Evolutionary conservation across 2,113 vertebrate genomes (phyloP), one percentile per base, ranked within the genome.

Genomic region (Microcebus jonahi): DNA sequence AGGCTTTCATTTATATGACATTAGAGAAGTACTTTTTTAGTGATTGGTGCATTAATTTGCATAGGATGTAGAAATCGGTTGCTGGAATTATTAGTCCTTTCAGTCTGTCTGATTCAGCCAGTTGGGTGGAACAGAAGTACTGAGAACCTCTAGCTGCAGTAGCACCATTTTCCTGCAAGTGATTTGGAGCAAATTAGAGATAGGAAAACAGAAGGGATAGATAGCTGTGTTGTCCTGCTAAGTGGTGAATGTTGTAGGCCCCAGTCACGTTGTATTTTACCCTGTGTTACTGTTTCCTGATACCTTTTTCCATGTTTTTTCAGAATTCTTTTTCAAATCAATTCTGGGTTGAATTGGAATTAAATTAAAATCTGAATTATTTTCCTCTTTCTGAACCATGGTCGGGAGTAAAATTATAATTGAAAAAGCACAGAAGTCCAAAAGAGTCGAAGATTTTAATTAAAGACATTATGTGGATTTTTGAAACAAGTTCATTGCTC

Each of bases 41-140:
- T 48, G 73, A 85, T 45, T 98, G 98, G 96, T 96, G 98, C 98
- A 97, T 97, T 94, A 57, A 97, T 98, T 98, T 98, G 88, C 98
- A 97, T 98, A 93, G 75, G 70, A 23, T 0, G 55, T 96, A 42
- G 94, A 85, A 97, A 97, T 63, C 85, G 96, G 81, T 85, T 14
- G 67, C 79, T 8, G 82, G 90, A 85, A 90, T 90, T 76, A n/a
- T 70, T 95, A 29, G 95, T 67, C 7, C 39, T 55, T 94, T 31
- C 45, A 2, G 18, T 65, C 91, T 42, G 27, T 17, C 34, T 36
- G 88, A 12, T 55, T 88, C 36, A 85, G 71, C 67, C 53, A 73
- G 73, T 73, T 68, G 88, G 50, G 88, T 88, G 89, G 57, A 55
- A 36, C 14, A 48, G 34, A 94, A 68, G 31, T 59, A 23, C 57